Conservation (phyloP, 2,888 invertebrate species). For the Agrotis puta region DNA sequence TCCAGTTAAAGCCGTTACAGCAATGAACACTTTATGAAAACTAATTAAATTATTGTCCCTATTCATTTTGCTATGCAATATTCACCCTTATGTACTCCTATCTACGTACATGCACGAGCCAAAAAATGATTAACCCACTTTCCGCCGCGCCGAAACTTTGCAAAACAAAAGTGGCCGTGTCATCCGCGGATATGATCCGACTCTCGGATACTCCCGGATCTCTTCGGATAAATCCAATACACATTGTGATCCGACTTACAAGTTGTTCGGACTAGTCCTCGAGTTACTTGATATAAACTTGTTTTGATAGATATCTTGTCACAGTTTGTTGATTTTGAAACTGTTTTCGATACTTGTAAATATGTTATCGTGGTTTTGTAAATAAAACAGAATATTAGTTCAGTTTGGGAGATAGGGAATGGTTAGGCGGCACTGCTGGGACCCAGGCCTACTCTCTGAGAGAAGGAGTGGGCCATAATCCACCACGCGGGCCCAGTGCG, state of each 20-base stretch:
- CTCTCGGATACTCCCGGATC: slow-evolving; percentile 30
- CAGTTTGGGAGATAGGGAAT: not conserved
- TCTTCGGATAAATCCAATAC: slow-evolving; percentile 53
- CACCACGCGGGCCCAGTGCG: no score
- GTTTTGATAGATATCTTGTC: slow-evolving; percentile 28
- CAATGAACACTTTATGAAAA: not conserved
- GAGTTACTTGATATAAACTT: slow-evolving; percentile 41
- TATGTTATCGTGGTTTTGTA: slow-evolving; percentile 6
- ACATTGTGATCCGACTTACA: slow-evolving; percentile 51
- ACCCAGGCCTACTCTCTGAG: no score
- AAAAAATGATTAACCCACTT: slow-evolving; percentile 29
- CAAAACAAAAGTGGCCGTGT: slow-evolving; percentile 35
- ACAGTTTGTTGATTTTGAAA: slow-evolving; percentile 12
- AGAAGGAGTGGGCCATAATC: no score
- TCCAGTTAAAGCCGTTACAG: no score
- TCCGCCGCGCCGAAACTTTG: not conserved
- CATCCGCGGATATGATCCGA: slow-evolving; percentile 47
- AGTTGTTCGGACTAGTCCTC: slow-evolving; percentile 46
- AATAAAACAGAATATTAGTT: not conserved
- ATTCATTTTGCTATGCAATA: not conserved
- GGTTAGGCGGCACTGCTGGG: no score
- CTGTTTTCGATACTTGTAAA: not conserved
- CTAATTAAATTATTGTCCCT: not conserved
- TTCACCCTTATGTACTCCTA: not conserved
- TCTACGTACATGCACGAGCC: not conserved